These are phyloP conservation scores for Zeuzera pyrina DNA, from an alignment of 2,888 invertebrate genomes.

Conservation along the genomic window DNA sequence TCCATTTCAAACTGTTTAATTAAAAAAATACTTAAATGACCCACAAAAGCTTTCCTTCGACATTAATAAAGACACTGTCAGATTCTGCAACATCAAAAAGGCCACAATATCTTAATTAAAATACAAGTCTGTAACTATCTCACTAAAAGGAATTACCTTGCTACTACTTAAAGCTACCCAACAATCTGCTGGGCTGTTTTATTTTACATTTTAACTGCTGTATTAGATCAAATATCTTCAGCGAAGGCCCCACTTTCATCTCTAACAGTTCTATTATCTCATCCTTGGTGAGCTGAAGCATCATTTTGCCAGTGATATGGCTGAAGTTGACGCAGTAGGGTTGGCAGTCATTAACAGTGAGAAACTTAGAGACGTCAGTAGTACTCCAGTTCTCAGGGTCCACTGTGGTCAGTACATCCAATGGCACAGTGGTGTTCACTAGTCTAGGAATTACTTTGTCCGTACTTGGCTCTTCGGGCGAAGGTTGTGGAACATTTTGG, in stretches of 20 bases:
- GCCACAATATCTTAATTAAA: too few relatives aligned
- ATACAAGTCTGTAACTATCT: too few relatives aligned
- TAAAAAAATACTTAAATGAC: too few relatives aligned
- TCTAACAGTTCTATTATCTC: slow-evolving; percentile 91
- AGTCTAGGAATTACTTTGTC: slow-evolving; percentile 77
- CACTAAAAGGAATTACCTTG: too few relatives aligned
- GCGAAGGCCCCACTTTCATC: slow-evolving; percentile 95
- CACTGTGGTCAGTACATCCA: slow-evolving; percentile 65
- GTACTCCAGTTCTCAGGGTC: slow-evolving; percentile 80
- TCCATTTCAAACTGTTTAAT: too few relatives aligned
- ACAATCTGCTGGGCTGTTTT: slow-evolving; percentile 79
- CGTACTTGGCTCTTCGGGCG: slow-evolving; percentile 31
- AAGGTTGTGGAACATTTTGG: slow-evolving; percentile 30
- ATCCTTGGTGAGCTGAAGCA: slow-evolving; percentile 88
- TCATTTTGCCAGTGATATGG: slow-evolving; percentile 84
- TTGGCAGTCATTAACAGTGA: slow-evolving; percentile 89
- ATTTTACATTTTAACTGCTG: slow-evolving; percentile 92
- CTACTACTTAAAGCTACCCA: slow-evolving; percentile 36
- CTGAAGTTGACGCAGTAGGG: slow-evolving; percentile 79
- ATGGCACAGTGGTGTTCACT: slow-evolving; percentile 69
- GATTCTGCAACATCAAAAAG: too few relatives aligned
- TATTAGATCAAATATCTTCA: slow-evolving; percentile 94
- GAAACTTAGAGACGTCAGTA: slow-evolving; percentile 88
- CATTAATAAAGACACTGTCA: too few relatives aligned
- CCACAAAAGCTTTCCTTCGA: too few relatives aligned